Base-by-base conservation (phyloP, 1,140 invertebrate genomes). In the Drosophila punjabiensis region DNA sequence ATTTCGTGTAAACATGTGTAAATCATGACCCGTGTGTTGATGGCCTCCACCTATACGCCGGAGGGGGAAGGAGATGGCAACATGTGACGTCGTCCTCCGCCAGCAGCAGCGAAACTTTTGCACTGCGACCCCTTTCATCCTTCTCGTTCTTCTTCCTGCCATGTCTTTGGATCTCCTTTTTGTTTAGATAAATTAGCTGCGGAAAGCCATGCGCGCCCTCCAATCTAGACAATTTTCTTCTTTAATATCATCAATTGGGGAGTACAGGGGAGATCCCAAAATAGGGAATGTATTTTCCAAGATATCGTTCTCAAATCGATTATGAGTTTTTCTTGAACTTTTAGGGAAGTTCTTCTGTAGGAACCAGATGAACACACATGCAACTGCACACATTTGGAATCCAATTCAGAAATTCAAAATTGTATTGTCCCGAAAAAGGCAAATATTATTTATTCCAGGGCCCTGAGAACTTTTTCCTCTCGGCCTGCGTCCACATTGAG, bases 1-100 rank as follows among this genome's bases (percentile, higher is more conserved):
- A 48, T 65, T 68, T 85, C 53, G 71, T 90, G 82, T 90, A 90
- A 90, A 90, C 86, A 90, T 90, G 82, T 90, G 86, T 90, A 90
- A 90, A 90, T 90, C 86, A 90, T 90, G 87, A 90, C 87, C 86
- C 86, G 86, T 58, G 55, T 37, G 55, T 73, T 90, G 85, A 89
- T 89, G 78, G 85, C 81, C 86, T 77, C 75, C 70, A 85, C 76
- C 70, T 81, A 69, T 69, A 32, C 10, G 39, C 41, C 8, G 10
- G 37, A 2, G 24, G 20, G 4, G 37, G n/a, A 20, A 37, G 47
- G 39, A 32, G 50, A n/a, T 20, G 47, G 58, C 58, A 67, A 53
- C 84, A 87, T 88, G 65, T 81, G 84, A 87, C 81, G 84, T 53
- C 77, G 84, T 52, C 16, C 50, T 67, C 43, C 67, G 76, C 64